Evolutionary conservation across 2,888 invertebrate genomes (phyloP).

Genomic region (Hoplodrina blanda): DNA sequence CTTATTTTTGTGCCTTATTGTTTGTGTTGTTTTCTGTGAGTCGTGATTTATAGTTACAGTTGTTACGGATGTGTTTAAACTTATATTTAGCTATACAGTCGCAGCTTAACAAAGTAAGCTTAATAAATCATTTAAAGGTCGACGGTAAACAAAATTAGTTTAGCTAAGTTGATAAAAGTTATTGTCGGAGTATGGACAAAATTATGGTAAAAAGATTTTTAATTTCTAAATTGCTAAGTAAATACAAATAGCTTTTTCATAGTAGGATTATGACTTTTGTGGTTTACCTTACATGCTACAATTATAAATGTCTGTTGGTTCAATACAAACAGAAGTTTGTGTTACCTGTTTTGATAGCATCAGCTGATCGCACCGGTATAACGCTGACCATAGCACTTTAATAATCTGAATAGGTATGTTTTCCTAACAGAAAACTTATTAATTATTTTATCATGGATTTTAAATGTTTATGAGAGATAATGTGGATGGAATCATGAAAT

Average conservation of each 20-base stretch:
- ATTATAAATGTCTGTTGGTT: neutral
- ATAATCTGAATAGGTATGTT: neutral
- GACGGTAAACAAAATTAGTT: neutral
- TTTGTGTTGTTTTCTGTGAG: slow-evolving; percentile 39
- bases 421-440: neutral
- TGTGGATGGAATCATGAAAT: neutral
- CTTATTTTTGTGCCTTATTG: slow-evolving; percentile 23
- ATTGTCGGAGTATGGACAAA: neutral
- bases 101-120: neutral
- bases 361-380: slow-evolving; percentile 27
- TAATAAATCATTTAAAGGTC: neutral
- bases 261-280: neutral
- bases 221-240: neutral
- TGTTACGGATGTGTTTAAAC: slow-evolving; percentile 1
- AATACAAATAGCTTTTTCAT: neutral
- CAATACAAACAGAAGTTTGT: neutral
- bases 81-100: neutral
- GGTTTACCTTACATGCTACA: neutral
- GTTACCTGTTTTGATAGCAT: slow-evolving; percentile 5
- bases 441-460: neutral
- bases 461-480: neutral
- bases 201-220: neutral
- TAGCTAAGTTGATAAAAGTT: slow-evolving; percentile 1
- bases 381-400: neutral
- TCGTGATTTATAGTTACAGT: slow-evolving; percentile 21